Conservation (phyloP, 2,113 vertebrate genomes). For the Falco punctatus region DNA sequence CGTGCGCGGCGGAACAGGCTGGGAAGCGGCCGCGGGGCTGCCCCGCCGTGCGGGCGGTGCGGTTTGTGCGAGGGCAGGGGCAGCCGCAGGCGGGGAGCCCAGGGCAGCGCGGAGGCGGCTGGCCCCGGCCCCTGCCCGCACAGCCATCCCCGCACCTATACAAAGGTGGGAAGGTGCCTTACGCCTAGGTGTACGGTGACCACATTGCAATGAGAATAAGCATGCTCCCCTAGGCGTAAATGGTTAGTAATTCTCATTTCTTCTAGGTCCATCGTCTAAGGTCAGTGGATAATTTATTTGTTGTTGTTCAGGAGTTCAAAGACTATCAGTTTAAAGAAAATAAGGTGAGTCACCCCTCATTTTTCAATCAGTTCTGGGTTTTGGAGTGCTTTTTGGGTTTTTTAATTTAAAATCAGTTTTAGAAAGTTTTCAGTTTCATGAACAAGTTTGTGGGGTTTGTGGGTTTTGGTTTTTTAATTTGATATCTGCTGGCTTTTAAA, state of each 20-base stretch:
- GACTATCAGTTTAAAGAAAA: slow-evolving; percentile 88
- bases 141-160: rapidly evolving
- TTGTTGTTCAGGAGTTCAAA: slow-evolving; percentile 88
- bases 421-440: background rate
- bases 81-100: no score
- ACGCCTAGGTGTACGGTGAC: no score
- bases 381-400: background rate
- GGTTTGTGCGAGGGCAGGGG: no score
- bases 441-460: background rate
- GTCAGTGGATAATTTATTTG: slow-evolving; percentile 96
- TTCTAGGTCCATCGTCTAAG: slow-evolving; percentile 88
- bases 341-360: slow-evolving; percentile 80
- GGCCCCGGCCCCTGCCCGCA: rapidly evolving
- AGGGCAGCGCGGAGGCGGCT: rapidly evolving
- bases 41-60: no score
- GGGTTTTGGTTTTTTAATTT: no score
- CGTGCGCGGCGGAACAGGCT: no score
- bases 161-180: rapidly evolving
- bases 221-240: background rate
- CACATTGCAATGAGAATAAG: rapidly evolving
- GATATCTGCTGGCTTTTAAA: background rate
- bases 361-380: rapidly evolving
- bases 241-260: background rate
- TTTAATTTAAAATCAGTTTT: background rate
- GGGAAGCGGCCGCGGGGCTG: no score